These are phyloP conservation scores for Lithophane socia DNA, from an alignment of 2,888 invertebrate genomes.

Conservation along the genomic window DNA sequence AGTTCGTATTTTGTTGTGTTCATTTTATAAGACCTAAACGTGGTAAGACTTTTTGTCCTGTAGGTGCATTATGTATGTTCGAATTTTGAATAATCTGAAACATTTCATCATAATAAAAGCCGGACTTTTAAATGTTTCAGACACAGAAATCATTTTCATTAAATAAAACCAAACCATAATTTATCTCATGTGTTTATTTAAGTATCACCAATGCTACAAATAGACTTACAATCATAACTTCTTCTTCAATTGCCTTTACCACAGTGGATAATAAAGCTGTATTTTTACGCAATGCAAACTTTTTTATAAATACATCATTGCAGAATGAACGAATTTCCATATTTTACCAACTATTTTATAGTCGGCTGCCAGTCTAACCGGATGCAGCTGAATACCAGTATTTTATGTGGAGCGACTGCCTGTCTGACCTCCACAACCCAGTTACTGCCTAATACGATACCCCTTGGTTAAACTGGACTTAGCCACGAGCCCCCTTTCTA, in stretches of 20 bases:
- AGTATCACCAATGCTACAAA: not conserved
- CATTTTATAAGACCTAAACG: not conserved
- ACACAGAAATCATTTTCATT: not conserved
- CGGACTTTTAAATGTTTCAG: too few species aligned
- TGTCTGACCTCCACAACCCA: not conserved
- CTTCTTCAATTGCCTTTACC: not conserved
- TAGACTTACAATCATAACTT: not conserved
- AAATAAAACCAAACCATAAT: constrained; percentile 5
- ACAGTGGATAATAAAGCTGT: too few species aligned
- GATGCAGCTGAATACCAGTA: not conserved
- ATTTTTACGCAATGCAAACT: too few species aligned
- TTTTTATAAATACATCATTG: not conserved
- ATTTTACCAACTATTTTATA: not conserved
- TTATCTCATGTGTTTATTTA: not conserved
- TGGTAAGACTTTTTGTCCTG: not conserved
- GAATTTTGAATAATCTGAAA: too few species aligned
- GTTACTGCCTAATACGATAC: not conserved
- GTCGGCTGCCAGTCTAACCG: not conserved
- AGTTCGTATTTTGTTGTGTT: not conserved
- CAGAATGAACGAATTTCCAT: not conserved
- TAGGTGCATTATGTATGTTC: too few species aligned
- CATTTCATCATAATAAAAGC: too few species aligned
- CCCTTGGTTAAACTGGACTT: not conserved
- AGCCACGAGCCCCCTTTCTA: not conserved
- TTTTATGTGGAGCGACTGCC: not conserved